phyloP scores from a whole-genome alignment of 2,888 invertebrate genomes.

The Platycnemis pennipes region DNA sequence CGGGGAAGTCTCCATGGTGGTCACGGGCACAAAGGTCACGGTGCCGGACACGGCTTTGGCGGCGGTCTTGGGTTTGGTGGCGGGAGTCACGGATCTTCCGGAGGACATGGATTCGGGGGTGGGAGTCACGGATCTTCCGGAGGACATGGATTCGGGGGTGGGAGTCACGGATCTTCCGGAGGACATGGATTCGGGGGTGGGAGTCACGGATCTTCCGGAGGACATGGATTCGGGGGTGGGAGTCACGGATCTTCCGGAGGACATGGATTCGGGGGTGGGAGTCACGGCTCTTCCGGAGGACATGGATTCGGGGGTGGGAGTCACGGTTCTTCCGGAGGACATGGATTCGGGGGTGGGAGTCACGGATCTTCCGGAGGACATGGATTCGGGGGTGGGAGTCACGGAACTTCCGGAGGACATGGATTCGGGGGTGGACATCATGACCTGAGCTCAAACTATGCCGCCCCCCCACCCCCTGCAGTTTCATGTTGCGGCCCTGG shows the following conservation, averaged over 20 bases:
- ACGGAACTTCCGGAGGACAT: background rate
- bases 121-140: background rate
- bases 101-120: constrained; percentile 38
- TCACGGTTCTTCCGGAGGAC: background rate
- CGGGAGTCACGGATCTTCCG: background rate
- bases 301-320: background rate
- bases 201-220: background rate
- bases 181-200: constrained; percentile 10
- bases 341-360: background rate
- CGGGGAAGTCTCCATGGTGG: background rate
- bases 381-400: background rate
- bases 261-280: background rate
- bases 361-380: background rate
- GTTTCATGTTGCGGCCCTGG: constrained; percentile 55
- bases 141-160: background rate
- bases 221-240: constrained; percentile 11
- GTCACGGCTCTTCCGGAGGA: background rate
- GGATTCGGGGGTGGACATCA: constrained; percentile 29
- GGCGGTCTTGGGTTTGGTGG: constrained; percentile 42
- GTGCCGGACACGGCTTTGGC: background rate
- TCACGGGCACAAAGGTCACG: constrained; percentile 15
- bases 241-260: background rate
- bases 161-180: background rate
- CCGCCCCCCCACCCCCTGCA: constrained; percentile 50
- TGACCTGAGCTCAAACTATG: background rate